These are phyloP conservation scores for Sarcophaga variegata DNA, from an alignment of 2,888 invertebrate genomes.

Conservation along the genomic window DNA sequence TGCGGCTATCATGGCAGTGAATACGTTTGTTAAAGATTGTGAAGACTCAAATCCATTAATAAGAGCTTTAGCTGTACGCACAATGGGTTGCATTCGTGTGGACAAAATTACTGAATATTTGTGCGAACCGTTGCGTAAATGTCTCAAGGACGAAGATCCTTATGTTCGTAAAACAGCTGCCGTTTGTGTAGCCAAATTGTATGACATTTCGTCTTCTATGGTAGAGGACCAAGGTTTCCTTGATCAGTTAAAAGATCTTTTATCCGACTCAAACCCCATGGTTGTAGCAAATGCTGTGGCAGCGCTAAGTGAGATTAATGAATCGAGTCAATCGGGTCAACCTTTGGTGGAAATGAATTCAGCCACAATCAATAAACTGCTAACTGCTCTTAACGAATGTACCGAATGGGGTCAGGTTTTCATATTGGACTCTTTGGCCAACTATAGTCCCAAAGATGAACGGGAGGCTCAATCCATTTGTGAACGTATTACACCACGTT, in stretches of 20 bases:
- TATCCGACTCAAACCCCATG: slow-evolving; percentile 99
- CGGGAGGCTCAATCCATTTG: slow-evolving; percentile 99
- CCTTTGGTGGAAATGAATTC: slow-evolving; percentile 97
- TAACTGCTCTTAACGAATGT: slow-evolving; percentile 99
- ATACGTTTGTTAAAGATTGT: slow-evolving; percentile 99
- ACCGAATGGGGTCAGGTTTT: slow-evolving; percentile 99
- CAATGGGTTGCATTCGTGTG: slow-evolving; percentile 99
- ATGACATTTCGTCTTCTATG: slow-evolving; percentile 94
- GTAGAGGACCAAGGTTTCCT: slow-evolving; percentile 93
- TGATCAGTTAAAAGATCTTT: slow-evolving; percentile 96
- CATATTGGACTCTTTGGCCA: slow-evolving; percentile 97
- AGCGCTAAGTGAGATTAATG: slow-evolving; percentile 98
- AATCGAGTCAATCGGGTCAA: slow-evolving; percentile 96
- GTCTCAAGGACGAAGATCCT: slow-evolving; percentile 97
- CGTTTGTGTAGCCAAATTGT: slow-evolving; percentile 99
- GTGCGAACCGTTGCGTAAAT: slow-evolving; percentile 98
- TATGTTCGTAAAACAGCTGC: slow-evolving; percentile 99
- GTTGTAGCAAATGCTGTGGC: slow-evolving; percentile 99
- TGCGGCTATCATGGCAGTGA: slow-evolving; percentile 99
- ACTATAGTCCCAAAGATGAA: slow-evolving; percentile 98
- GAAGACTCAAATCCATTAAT: slow-evolving; percentile 99
- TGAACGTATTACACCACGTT: slow-evolving; percentile 97
- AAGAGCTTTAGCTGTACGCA: slow-evolving; percentile 97
- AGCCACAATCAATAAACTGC: slow-evolving; percentile 97
- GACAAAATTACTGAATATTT: slow-evolving; percentile 99